Conservation (phyloP, 1,140 invertebrate species). For the Tetramorium alpestre region DNA sequence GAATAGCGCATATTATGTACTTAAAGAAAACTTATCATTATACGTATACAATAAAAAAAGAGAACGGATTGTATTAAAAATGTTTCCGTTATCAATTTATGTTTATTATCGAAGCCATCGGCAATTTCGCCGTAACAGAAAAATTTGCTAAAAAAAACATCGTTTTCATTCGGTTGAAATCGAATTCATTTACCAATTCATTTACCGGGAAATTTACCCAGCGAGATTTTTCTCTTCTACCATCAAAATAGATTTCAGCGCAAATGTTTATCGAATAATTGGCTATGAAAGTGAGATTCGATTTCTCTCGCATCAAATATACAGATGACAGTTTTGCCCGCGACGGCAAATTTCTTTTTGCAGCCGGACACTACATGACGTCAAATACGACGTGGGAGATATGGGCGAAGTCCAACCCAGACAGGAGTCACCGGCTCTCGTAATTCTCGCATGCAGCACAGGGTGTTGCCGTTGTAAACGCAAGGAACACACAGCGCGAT, state of each 20-base stretch:
- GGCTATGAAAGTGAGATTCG: not conserved
- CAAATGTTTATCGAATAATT: not conserved
- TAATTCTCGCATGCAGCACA: slow-evolving; percentile 21
- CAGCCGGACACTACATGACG: not conserved
- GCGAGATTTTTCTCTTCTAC: not conserved
- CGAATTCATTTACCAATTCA: not conserved
- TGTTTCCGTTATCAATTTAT: not conserved
- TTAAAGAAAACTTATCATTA: not conserved
- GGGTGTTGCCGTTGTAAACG: slow-evolving; percentile 48
- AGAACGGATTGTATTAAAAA: not conserved
- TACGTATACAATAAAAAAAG: not conserved
- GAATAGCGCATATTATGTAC: not conserved
- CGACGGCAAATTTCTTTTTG: not conserved
- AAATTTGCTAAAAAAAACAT: not conserved
- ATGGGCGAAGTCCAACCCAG: not conserved
- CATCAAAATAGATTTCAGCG: not conserved
- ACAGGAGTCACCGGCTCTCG: not conserved
- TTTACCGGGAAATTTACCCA: not conserved
- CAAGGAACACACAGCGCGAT: slow-evolving; percentile 44
- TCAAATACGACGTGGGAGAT: slow-evolving; percentile 21
- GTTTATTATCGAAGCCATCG: not conserved
- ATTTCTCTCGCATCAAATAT: not conserved
- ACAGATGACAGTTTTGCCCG: not conserved
- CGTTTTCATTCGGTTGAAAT: not conserved
- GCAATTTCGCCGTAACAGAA: not conserved